Base-by-base conservation (phyloP, 2,888 invertebrate species). In the Temnothorax ravouxi region DNA sequence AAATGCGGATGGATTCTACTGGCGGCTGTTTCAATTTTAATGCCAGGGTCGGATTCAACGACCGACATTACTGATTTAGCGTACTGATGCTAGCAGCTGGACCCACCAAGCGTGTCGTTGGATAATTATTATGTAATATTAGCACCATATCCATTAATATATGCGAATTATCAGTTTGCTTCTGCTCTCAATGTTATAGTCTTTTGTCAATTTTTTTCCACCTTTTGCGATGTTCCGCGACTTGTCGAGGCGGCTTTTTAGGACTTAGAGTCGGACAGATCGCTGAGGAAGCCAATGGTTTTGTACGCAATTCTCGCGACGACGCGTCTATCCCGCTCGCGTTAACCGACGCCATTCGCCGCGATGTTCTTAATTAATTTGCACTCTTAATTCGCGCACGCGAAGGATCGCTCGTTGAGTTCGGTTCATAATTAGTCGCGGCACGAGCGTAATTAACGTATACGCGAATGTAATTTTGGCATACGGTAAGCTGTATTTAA, bases 11-110 rank as follows among this genome's bases (percentile, higher is more conserved):
- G 69, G 50, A 34, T 25, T 21, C 21, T 69, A 62, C 84, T 79
- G 85, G 86, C 84, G 86, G 77, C 77, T 61, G 84, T 84, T 87
- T 87, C 86, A 89, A 88, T 89, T 88, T 90, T 88, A 88, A 88
- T 89, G 80, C 66, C 76, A 66, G 61, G 80, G 69, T 82, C 66
- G 83, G 54, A 76, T 61, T 11, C 44, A 44, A 62, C 62, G 56
- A 84, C 71, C 56, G 72, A 82, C 72, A 83, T 83, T 74, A 83
- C 82, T n/a, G n/a, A n/a, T n/a, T n/a, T n/a, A n/a, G n/a, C n/a
- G n/a, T n/a, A n/a, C n/a, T n/a, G n/a, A n/a, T n/a, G n/a, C n/a
- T n/a, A n/a, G n/a, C n/a, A n/a, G n/a, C n/a, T 75, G 77, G 56
- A 87, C 66, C 54, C 21, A 62, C 61, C 75, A 81, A 85, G 52